Evolutionary conservation across 1,140 invertebrate genomes (phyloP).

Genomic region (Heterodera schachtii): DNA sequence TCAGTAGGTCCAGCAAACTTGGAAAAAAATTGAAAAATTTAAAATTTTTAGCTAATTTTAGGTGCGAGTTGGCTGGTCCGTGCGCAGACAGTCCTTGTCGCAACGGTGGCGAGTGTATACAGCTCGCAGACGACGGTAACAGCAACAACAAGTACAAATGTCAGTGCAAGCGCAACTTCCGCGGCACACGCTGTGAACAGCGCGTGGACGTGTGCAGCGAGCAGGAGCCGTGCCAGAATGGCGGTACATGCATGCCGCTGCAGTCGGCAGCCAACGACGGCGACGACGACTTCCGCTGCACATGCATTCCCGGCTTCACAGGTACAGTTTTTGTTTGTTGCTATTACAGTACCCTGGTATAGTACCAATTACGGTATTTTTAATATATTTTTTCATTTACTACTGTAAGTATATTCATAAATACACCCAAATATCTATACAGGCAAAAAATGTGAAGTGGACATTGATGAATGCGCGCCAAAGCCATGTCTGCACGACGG

Average conservation of each 20-base stretch:
- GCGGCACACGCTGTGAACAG: slow-evolving; percentile 66
- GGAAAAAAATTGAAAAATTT: no score
- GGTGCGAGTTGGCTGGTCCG: slow-evolving; percentile 54
- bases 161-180: slow-evolving; percentile 63
- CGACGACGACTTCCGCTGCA: slow-evolving; percentile 48
- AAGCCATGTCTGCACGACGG: slow-evolving; percentile 50
- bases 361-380: no score
- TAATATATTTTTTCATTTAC: no score
- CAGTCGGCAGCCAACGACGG: slow-evolving; percentile 25
- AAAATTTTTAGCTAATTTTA: background rate
- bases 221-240: slow-evolving; percentile 57
- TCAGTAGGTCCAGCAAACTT: no score
- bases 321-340: slow-evolving; percentile 18
- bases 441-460: slow-evolving; percentile 55
- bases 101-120: slow-evolving; percentile 56
- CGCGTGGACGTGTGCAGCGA: slow-evolving; percentile 57
- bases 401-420: no score
- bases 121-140: slow-evolving; percentile 26
- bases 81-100: slow-evolving; percentile 54
- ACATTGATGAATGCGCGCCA: slow-evolving; percentile 60
- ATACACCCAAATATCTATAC: background rate
- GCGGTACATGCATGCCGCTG: slow-evolving; percentile 50
- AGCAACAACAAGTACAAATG: slow-evolving; percentile 55
- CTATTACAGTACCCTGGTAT: background rate
- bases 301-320: slow-evolving; percentile 57